These are phyloP conservation scores for Tragelaphus strepsiceros DNA, from an alignment of 2,113 vertebrate species.

Conservation along the genomic window DNA sequence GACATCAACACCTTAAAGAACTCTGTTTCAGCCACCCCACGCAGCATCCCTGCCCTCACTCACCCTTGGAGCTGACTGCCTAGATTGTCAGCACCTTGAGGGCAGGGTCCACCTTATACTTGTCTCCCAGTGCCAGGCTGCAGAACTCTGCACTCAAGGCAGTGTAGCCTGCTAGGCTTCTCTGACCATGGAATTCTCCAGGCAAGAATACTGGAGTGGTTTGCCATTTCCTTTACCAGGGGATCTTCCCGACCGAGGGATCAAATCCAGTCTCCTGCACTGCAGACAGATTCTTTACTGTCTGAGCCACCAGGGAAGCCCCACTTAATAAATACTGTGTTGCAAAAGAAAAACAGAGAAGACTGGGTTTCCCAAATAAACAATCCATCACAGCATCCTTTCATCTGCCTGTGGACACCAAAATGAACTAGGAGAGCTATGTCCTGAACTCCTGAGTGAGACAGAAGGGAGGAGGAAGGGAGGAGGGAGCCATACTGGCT, in stretches of 20 bases:
- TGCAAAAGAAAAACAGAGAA: background rate
- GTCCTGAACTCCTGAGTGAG: background rate
- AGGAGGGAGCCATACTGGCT: background rate
- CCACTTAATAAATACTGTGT: background rate
- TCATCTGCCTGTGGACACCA: background rate
- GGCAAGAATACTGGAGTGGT: background rate
- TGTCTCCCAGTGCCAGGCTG: background rate
- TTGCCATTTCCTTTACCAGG: background rate
- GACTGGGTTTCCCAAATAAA: background rate
- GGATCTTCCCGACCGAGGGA: background rate
- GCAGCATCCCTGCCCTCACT: accelerated
- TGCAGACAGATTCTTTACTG: background rate
- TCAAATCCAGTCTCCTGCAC: background rate
- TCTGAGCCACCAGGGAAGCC: background rate
- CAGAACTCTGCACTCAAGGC: background rate
- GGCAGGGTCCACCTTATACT: background rate
- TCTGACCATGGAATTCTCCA: background rate
- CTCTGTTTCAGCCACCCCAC: background rate
- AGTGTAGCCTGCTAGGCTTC: background rate
- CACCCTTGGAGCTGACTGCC: background rate
- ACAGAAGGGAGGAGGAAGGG: background rate
- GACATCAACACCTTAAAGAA: background rate
- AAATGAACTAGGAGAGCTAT: background rate
- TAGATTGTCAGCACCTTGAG: background rate
- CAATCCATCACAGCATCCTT: background rate